Evolutionary conservation across 2,113 vertebrate species (phyloP), one percentile per base, ranked within the genome.

Genomic region (Calonectris borealis): DNA sequence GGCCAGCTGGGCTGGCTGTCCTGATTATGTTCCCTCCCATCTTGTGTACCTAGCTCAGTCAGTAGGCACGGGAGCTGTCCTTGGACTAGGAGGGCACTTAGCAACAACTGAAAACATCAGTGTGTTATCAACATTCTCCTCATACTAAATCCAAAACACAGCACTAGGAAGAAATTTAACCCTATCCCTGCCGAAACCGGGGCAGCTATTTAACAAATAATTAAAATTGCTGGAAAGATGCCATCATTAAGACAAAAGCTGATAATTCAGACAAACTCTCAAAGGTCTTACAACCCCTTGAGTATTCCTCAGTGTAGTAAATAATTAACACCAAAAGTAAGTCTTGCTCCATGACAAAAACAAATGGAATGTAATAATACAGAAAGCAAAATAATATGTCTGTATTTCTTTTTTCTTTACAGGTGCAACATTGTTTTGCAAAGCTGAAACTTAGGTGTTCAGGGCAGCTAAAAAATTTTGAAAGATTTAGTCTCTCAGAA

Each of bases 281-380:
- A 72, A 73, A 94, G 21, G 9, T 66, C 26, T 94, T 68, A 42
- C 51, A 85, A 78, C 2, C 14, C 22, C 40, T 34, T 57, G 34
- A 32, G 54, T 86, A 58, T 48, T 93, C 40, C 20, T 48, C 48
- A 42, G 9, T 32, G 55, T 22, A 32, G 46, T 60, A 89, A 94
- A 93, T 88, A 88, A 93, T 93, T 91, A 91, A 71, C 21, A 83
- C 12, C 32, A 83, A 90, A 76, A 31, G 4, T 75, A 94, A 75
- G 36, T 5, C 40, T 61, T 87, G 44, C 17, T 83, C 42, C 62
- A 78, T 76, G 73, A 69, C 38, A 90, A 84, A 93, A 90, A 26
- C 36, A 90, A 90, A 91, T 62, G 19, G 38, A 73, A 44, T 84
- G 32, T 40, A 83, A 32, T 34, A 93, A 46, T 34, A 91, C 3